Percentiles rank a stretch among this genome's conserved stretches.
phyloP scores from a whole-genome alignment of 2,113 vertebrate genomes.

The Pachypanchax playfairii region DNA sequence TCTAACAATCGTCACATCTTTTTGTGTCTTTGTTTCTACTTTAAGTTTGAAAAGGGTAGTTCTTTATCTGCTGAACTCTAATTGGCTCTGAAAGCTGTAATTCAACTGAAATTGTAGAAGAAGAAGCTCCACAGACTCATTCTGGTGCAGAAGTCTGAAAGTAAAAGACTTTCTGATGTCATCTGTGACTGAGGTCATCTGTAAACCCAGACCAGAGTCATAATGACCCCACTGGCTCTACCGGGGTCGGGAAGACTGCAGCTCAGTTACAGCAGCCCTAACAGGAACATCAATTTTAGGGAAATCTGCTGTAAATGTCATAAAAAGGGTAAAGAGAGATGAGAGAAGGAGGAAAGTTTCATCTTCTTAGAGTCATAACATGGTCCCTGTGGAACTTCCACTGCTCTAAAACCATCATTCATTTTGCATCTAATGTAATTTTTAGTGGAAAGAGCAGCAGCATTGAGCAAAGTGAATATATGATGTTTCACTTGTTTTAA shows the following conservation, averaged over 20 bases:
- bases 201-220: constrained; percentile 25
- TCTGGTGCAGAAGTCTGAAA: constrained; percentile 37
- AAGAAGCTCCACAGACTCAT: constrained; percentile 29
- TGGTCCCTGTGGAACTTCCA: constrained; percentile 10
- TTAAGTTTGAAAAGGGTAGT: background rate
- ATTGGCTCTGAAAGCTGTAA: constrained; percentile 12
- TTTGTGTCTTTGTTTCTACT: background rate
- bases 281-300: constrained; percentile 48
- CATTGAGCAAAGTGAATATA: constrained; percentile 15
- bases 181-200: constrained; percentile 56
- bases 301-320: constrained; percentile 33
- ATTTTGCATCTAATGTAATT: constrained; percentile 16
- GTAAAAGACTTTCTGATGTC: constrained; percentile 52
- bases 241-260: constrained; percentile 36
- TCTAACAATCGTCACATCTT: background rate
- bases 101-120: constrained; percentile 8
- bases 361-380: constrained; percentile 25
- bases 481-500: constrained; percentile 10
- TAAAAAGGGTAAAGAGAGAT: constrained; percentile 19
- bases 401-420: constrained; percentile 17
- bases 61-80: constrained; percentile 21
- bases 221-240: constrained; percentile 44
- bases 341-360: constrained; percentile 27
- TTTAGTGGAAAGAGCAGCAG: background rate
- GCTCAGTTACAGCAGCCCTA: constrained; percentile 53